Conservation (phyloP, 1,140 invertebrate species). For the Ips typographus region DNA sequence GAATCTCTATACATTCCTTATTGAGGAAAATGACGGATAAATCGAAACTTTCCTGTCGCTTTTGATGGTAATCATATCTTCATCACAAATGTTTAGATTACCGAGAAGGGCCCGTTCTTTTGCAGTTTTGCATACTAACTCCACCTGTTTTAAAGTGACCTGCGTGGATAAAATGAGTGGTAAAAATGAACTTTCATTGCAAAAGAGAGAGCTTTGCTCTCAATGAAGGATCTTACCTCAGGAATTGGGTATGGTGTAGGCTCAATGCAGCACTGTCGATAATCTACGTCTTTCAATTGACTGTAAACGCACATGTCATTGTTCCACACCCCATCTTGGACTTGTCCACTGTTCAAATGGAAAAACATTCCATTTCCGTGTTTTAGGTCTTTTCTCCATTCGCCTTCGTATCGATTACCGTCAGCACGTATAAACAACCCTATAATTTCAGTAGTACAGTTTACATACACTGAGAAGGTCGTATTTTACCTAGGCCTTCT, state of each 20-base stretch:
- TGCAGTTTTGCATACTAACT: not conserved
- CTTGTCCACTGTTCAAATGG: conserved; percentile 61
- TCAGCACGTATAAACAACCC: conserved; percentile 49
- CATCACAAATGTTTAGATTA: too few relatives aligned
- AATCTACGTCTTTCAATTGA: conserved; percentile 58
- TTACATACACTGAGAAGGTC: not conserved
- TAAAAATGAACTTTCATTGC: too few relatives aligned
- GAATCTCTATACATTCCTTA: too few relatives aligned
- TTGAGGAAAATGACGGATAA: too few relatives aligned
- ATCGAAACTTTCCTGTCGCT: too few relatives aligned
- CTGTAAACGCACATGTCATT: conserved; percentile 55
- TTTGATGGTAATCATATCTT: too few relatives aligned
- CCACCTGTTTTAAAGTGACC: not conserved
- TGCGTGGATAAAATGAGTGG: too few relatives aligned
- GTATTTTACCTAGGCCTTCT: conserved; percentile 47
- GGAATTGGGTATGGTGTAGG: conserved; percentile 61
- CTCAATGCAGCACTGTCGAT: conserved; percentile 55
- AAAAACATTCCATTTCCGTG: conserved; percentile 61
- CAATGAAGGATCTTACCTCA: conserved; percentile 47
- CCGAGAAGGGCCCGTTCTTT: not conserved
- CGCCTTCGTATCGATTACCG: conserved; percentile 64
- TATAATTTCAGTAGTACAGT: not conserved
- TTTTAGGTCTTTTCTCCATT: conserved; percentile 58
- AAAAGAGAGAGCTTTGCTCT: too few relatives aligned
- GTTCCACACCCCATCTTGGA: conserved; percentile 62